Conservation (phyloP, 1,140 invertebrate species). For the Cotesia typhae region DNA sequence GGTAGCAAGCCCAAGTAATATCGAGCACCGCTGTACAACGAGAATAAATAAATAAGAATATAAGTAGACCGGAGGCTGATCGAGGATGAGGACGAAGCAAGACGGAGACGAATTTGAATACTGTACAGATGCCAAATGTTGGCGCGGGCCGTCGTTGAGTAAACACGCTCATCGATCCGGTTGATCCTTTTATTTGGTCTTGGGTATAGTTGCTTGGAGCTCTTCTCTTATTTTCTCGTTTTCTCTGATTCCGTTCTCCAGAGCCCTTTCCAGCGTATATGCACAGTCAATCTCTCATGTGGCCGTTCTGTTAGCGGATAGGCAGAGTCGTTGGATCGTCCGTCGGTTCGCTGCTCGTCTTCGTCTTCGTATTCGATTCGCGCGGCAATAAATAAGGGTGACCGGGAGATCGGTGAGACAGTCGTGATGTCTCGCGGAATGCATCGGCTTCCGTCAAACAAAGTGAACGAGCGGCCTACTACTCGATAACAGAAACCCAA, state of each 20-base stretch:
- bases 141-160: slow-evolving; percentile 25
- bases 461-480: slow-evolving; percentile 21
- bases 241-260: slow-evolving; percentile 4
- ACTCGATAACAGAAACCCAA: too few species aligned
- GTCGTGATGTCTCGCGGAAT: slow-evolving; percentile 60
- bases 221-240: slow-evolving; percentile 1
- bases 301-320: neutral
- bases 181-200: slow-evolving; percentile 40
- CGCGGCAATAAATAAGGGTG: slow-evolving; percentile 61
- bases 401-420: slow-evolving; percentile 56
- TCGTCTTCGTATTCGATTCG: slow-evolving; percentile 42
- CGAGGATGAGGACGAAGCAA: too few species aligned
- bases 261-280: neutral
- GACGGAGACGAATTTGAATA: slow-evolving; percentile 50
- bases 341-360: slow-evolving; percentile 23
- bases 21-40: too few species aligned
- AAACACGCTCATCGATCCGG: slow-evolving; percentile 44
- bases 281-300: slow-evolving; percentile 5
- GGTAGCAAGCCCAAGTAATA: too few species aligned
- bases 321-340: neutral
- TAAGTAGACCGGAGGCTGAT: slow-evolving; percentile 1
- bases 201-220: too few species aligned
- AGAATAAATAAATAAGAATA: too few species aligned
- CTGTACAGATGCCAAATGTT: slow-evolving; percentile 56
- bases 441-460: slow-evolving; percentile 59